Conservation (phyloP, 2,113 vertebrate genomes). For the Anarhynchus alexandrinus region DNA sequence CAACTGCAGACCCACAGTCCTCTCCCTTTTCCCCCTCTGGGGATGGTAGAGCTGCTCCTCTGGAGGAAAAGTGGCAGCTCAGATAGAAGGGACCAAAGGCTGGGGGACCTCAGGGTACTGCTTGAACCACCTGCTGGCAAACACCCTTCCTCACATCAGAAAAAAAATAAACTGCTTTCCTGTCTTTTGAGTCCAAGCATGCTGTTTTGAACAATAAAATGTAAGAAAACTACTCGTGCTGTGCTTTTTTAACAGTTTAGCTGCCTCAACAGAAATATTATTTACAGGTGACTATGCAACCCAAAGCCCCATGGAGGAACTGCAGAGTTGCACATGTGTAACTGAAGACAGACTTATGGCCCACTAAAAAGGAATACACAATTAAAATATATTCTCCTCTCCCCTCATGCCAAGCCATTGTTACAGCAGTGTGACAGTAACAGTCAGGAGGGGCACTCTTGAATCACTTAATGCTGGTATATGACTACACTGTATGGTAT, state of each 20-base stretch:
- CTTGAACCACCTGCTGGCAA: neutral
- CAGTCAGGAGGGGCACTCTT: conserved; percentile 17
- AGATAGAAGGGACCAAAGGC: neutral
- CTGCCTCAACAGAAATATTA: neutral
- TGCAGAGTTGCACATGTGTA: neutral
- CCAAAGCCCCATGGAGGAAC: neutral
- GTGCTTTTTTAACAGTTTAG: neutral
- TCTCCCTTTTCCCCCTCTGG: neutral
- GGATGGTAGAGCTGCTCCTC: neutral
- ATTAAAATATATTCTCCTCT: neutral
- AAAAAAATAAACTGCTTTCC: neutral
- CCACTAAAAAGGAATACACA: neutral
- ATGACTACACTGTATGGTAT: conserved; percentile 43
- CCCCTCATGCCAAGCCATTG: neutral
- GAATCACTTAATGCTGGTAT: conserved; percentile 25
- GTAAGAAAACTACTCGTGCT: neutral
- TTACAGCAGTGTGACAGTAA: conserved; percentile 12
- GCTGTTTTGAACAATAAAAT: neutral
- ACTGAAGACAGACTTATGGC: neutral
- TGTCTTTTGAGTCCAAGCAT: neutral
- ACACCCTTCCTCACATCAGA: neutral
- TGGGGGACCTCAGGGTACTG: neutral
- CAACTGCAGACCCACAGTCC: neutral
- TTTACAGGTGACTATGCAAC: neutral
- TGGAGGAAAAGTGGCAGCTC: neutral